phyloP scores from a whole-genome alignment of 2,797 vertebrate genomes.

The Poliocrania exsul region DNA sequence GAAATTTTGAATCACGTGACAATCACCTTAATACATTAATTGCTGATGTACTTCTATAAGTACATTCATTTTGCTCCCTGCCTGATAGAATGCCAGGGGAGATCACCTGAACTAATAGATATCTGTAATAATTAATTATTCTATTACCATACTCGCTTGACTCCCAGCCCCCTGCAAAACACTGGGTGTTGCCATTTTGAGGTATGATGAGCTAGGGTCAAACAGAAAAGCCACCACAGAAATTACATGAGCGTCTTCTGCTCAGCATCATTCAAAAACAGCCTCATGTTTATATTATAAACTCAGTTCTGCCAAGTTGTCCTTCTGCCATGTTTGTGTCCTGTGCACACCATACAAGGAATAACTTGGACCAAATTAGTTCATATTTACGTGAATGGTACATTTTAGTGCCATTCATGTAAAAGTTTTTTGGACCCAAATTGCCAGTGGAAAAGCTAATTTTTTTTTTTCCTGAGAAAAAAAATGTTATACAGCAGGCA shows the following conservation, averaged over 20 bases:
- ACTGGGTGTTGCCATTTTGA: background rate
- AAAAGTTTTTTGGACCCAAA: background rate
- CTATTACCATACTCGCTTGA: rapidly evolving
- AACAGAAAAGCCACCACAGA: background rate
- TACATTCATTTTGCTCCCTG: background rate
- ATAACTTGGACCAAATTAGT: background rate
- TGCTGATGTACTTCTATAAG: background rate
- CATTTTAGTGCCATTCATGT: background rate
- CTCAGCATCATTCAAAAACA: background rate
- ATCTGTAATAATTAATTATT: background rate
- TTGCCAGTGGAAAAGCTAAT: background rate
- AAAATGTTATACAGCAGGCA: background rate
- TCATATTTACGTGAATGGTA: background rate
- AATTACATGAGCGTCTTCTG: background rate
- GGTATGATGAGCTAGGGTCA: background rate
- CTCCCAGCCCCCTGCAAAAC: background rate
- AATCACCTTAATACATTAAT: background rate
- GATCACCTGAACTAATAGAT: background rate
- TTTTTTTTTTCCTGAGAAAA: background rate
- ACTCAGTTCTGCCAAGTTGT: background rate
- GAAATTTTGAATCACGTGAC: background rate
- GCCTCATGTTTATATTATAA: background rate
- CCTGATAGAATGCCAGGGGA: background rate
- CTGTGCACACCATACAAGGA: background rate
- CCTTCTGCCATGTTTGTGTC: background rate